These are phyloP conservation scores for Athrips mouffetella DNA, from an alignment of 2,888 invertebrate genomes.

Conservation along the genomic window DNA sequence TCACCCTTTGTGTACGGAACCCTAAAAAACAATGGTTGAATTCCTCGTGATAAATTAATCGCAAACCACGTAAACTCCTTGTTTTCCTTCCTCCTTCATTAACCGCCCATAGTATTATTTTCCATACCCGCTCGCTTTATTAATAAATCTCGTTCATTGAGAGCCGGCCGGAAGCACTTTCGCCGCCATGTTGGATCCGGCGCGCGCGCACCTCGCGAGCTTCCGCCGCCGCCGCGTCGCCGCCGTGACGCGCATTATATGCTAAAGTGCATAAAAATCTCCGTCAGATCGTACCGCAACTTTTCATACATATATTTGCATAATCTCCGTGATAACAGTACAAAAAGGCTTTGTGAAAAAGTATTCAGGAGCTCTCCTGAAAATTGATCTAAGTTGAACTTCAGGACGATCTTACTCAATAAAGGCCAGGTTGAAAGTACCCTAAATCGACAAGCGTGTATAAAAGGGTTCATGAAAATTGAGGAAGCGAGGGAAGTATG, in stretches of 20 bases:
- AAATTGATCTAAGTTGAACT: too few relatives aligned
- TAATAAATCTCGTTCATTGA: conserved; percentile 49
- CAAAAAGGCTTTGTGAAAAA: background rate
- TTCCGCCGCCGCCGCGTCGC: conserved; percentile 36
- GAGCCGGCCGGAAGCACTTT: conserved; percentile 74
- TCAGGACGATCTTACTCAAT: too few relatives aligned
- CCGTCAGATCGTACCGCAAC: conserved; percentile 20
- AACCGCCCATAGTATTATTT: conserved; percentile 1
- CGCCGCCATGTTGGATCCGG: conserved; percentile 76
- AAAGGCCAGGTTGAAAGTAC: too few relatives aligned
- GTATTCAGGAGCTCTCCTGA: background rate
- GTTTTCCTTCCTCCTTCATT: background rate
- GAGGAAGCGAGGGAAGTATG: too few relatives aligned
- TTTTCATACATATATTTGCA: conserved; percentile 5
- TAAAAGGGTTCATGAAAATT: too few relatives aligned
- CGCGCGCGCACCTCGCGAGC: conserved; percentile 54
- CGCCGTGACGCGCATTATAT: conserved; percentile 56
- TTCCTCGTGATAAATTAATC: too few relatives aligned
- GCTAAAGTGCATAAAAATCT: conserved; percentile 73
- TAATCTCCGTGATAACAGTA: background rate
- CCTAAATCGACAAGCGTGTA: too few relatives aligned
- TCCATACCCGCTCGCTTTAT: conserved; percentile 9
- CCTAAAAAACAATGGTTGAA: too few relatives aligned
- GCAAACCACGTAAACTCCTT: conserved; percentile 5
- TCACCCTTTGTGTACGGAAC: too few relatives aligned